These are phyloP conservation scores for Lampropteryx suffumata DNA, from an alignment of 2,888 invertebrate genomes.

Conservation along the genomic window DNA sequence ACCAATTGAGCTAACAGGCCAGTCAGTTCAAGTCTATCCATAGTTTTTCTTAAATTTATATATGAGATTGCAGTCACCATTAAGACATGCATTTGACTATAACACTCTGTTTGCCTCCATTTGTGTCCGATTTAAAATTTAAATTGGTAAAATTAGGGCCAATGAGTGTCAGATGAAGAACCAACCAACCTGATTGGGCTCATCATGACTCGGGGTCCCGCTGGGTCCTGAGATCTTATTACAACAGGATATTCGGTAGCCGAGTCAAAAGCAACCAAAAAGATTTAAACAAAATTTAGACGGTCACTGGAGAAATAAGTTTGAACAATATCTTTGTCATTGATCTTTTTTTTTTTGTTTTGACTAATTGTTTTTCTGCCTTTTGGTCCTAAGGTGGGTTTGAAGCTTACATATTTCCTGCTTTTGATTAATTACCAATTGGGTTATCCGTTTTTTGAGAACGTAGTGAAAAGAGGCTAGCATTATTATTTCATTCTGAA, in stretches of 20 bases:
- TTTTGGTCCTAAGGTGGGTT: too few species aligned
- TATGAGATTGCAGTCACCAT: too few species aligned
- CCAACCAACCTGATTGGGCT: slow-evolving; percentile 24
- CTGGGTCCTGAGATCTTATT: slow-evolving; percentile 48
- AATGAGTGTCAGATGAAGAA: slow-evolving; percentile 38
- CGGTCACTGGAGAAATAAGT: slow-evolving; percentile 20
- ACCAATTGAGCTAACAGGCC: too few species aligned
- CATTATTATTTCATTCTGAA: slow-evolving; percentile 42
- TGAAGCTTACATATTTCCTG: not conserved
- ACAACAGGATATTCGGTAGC: slow-evolving; percentile 60
- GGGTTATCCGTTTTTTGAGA: not conserved
- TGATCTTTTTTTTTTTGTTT: not conserved
- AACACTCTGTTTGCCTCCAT: not conserved
- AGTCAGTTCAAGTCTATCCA: too few species aligned
- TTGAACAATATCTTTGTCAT: not conserved
- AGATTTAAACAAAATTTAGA: slow-evolving; percentile 49
- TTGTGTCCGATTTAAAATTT: slow-evolving; percentile 17
- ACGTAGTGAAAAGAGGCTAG: slow-evolving; percentile 38
- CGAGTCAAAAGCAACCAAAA: slow-evolving; percentile 43
- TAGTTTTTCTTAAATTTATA: too few species aligned
- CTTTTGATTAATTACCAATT: slow-evolving; percentile 2
- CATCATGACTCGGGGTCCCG: slow-evolving; percentile 5
- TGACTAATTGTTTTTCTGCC: not conserved
- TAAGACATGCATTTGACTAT: too few species aligned
- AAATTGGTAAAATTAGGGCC: slow-evolving; percentile 30